Conservation (phyloP, 2,113 vertebrate species). For the Lota lota region DNA sequence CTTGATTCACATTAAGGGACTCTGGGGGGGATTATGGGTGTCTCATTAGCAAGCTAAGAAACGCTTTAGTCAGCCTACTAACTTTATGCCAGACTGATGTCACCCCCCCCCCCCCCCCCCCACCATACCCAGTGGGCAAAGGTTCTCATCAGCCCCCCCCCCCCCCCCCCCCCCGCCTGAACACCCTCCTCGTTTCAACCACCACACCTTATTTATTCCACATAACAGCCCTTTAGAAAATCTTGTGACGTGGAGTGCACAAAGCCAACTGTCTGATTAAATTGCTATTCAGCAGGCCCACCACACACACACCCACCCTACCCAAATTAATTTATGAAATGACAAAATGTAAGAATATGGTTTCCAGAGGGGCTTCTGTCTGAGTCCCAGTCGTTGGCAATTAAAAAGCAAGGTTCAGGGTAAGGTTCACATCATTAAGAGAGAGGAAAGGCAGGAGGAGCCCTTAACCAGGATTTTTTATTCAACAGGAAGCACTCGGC, state of each 20-base stretch:
- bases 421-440: constrained; percentile 62
- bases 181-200: constrained; percentile 50
- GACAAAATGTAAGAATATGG: constrained; percentile 2
- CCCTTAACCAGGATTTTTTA: constrained; percentile 30
- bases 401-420: constrained; percentile 70
- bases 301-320: neutral
- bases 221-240: constrained; percentile 53
- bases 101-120: constrained; percentile 7
- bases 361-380: constrained; percentile 12
- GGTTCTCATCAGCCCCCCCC: constrained; percentile 48
- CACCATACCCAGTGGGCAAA: constrained; percentile 16
- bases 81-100: constrained; percentile 55
- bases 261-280: constrained; percentile 47
- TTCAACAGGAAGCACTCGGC: constrained; percentile 26
- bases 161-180: constrained; percentile 32
- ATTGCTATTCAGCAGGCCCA: constrained; percentile 32
- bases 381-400: constrained; percentile 55
- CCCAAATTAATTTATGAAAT: constrained; percentile 48
- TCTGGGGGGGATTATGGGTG: constrained; percentile 21
- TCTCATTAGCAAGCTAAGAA: constrained; percentile 50
- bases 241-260: constrained; percentile 30
- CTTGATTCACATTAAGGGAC: constrained; percentile 15
- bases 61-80: constrained; percentile 50
- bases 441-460: constrained; percentile 10
- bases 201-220: constrained; percentile 51